Percentiles rank a stretch among this genome's conserved stretches.
These are phyloP conservation scores for Phacellophora camtschatica DNA, from an alignment of 30 jellyfish, hydroid and myxozoan genomes.

Conservation along the genomic window DNA sequence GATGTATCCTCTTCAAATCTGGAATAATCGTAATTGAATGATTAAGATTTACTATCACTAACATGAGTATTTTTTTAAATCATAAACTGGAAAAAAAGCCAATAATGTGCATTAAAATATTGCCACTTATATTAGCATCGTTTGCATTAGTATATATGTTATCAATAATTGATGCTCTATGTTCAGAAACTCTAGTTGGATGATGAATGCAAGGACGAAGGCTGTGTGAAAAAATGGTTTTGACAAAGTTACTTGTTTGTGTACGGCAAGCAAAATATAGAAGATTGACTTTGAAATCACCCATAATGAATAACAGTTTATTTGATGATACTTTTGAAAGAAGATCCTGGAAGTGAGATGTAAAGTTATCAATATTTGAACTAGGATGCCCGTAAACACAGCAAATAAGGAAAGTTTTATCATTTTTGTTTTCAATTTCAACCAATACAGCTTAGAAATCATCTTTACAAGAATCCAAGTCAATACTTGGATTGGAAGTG, in stretches of 20 bases:
- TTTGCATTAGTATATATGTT: slow-evolving; percentile 13
- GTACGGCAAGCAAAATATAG: slow-evolving; percentile 13
- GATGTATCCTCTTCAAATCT: neutral
- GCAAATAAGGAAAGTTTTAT: no score
- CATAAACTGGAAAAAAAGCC: neutral
- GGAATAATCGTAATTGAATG: no score
- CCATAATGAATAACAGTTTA: slow-evolving; percentile 15
- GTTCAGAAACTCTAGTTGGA: slow-evolving; percentile 14
- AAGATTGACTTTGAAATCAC: slow-evolving; percentile 30
- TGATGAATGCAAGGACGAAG: slow-evolving; percentile 25
- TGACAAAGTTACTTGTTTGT: neutral
- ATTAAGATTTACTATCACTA: neutral
- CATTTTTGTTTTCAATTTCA: no score
- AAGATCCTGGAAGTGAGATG: slow-evolving; percentile 2
- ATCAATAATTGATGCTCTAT: slow-evolving; percentile 10
- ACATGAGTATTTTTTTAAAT: neutral
- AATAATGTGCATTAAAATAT: slow-evolving; percentile 21
- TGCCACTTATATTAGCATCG: slow-evolving; percentile 4
- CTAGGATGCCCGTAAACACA: slow-evolving; percentile 29
- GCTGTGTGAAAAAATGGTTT: neutral
- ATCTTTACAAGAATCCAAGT: neutral
- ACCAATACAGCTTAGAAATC: no score
- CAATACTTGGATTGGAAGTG: slow-evolving; percentile 24
- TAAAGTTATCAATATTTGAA: neutral
- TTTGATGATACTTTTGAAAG: neutral